These are phyloP conservation scores for Drosophila neoperkinsi DNA, from an alignment of 2,888 invertebrate species.

Conservation along the genomic window DNA sequence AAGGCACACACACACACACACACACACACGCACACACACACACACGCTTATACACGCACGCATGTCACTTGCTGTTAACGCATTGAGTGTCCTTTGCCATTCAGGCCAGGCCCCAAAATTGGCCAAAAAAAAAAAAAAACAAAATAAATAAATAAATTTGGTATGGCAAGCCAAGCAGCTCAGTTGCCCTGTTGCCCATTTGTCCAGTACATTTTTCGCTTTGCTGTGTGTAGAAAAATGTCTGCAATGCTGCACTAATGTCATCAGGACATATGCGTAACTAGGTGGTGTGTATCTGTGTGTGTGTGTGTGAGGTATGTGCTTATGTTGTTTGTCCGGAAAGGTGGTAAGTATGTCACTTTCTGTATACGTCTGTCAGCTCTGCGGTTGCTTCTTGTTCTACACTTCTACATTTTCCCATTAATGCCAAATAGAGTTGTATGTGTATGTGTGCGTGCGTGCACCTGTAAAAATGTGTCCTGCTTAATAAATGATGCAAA, in stretches of 20 bases:
- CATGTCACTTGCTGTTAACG: constrained; percentile 59
- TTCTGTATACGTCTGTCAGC: constrained; percentile 22
- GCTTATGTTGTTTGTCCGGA: constrained; percentile 12
- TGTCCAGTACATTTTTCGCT: constrained; percentile 56
- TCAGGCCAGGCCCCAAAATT: constrained; percentile 48
- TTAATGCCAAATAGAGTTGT: constrained; percentile 50
- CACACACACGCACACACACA: background rate
- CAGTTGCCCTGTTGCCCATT: constrained; percentile 43
- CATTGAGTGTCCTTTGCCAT: constrained; percentile 59
- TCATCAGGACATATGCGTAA: constrained; percentile 75
- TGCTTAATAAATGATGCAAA: constrained; percentile 66
- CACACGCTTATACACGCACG: constrained; percentile 4
- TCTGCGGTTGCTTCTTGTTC: constrained; percentile 42
- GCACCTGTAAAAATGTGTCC: constrained; percentile 40
- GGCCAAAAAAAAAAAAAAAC: constrained; percentile 15
- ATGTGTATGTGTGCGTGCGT: constrained; percentile 8
- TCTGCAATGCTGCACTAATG: constrained; percentile 79
- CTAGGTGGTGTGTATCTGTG: constrained; percentile 46
- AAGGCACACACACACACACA: constrained; percentile 49
- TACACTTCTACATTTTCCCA: constrained; percentile 57
- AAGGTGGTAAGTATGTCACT: constrained; percentile 9
- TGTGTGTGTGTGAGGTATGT: constrained; percentile 1
- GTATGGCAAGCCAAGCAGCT: background rate
- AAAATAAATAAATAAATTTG: background rate
- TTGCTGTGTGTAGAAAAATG: constrained; percentile 49